These are phyloP conservation scores for Cliona cf. orientalis DNA, from an alignment of 37 sponge, comb jelly and placozoan species.

Conservation along the genomic window DNA sequence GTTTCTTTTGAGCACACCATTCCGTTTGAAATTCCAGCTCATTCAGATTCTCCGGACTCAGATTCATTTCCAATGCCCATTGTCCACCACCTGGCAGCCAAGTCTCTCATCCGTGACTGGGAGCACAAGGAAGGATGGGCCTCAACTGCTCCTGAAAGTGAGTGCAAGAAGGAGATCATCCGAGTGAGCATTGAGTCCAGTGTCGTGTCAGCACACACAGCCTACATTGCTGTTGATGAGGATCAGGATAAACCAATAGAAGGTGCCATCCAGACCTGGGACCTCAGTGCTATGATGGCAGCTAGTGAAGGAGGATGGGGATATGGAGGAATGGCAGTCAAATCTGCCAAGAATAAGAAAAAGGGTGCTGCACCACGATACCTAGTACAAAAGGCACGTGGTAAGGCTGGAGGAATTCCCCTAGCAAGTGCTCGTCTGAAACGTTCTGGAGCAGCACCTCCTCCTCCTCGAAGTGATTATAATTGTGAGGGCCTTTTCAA, in stretches of 20 bases:
- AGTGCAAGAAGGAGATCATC: slow-evolving; percentile 41
- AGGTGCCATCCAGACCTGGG: slow-evolving; percentile 65
- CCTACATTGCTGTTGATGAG: slow-evolving; percentile 76
- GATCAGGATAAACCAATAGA: slow-evolving; percentile 59
- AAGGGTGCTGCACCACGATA: too few relatives aligned
- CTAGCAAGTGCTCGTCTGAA: neutral
- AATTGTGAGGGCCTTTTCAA: neutral
- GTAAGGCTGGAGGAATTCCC: neutral
- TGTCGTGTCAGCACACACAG: slow-evolving; percentile 74
- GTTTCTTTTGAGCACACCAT: slow-evolving; percentile 32
- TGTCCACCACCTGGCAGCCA: slow-evolving; percentile 84
- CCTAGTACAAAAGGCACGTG: too few relatives aligned
- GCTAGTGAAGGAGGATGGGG: neutral
- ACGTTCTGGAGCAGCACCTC: neutral
- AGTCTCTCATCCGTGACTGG: slow-evolving; percentile 65
- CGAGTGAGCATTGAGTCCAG: slow-evolving; percentile 67
- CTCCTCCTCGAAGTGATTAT: neutral
- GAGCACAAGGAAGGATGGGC: slow-evolving; percentile 7
- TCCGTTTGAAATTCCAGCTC: slow-evolving; percentile 12
- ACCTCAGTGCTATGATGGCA: slow-evolving; percentile 32
- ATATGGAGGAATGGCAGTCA: neutral
- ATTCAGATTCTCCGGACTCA: neutral
- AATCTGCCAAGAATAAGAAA: too few relatives aligned
- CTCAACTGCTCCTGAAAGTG: neutral
- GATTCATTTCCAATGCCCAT: slow-evolving; percentile 22